These are phyloP conservation scores for Euthynnus affinis DNA, from an alignment of 2,797 vertebrate genomes.

Conservation along the genomic window DNA sequence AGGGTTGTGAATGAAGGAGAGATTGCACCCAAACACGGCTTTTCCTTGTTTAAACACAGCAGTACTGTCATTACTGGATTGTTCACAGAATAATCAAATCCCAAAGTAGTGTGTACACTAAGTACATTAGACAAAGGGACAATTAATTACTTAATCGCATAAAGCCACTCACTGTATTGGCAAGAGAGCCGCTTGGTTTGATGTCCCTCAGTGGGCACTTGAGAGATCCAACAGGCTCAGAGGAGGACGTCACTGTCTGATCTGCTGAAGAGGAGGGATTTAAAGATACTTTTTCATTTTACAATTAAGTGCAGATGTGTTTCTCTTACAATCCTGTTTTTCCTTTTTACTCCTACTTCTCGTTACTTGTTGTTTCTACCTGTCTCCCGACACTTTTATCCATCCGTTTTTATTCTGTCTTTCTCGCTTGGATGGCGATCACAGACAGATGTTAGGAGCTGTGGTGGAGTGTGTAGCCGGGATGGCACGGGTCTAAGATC, in stretches of 20 bases:
- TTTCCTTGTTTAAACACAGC: constrained; percentile 25
- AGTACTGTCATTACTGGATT: constrained; percentile 35
- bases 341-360: not conserved
- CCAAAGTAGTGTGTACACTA: constrained; percentile 36
- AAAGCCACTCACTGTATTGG: constrained; percentile 46
- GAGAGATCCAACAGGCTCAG: constrained; percentile 33
- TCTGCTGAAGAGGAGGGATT: not conserved
- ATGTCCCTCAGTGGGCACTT: constrained; percentile 31
- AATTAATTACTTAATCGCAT: constrained; percentile 61
- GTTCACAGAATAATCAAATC: constrained; percentile 39
- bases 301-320: not conserved
- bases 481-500: constrained; percentile 68
- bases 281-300: not conserved
- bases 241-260: constrained; percentile 21
- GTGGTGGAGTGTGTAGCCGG: constrained; percentile 7
- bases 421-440: constrained; percentile 14
- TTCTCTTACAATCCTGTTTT: not conserved
- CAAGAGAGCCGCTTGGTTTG: constrained; percentile 31
- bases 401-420: not conserved
- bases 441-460: constrained; percentile 49
- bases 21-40: not conserved
- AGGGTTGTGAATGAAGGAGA: not conserved
- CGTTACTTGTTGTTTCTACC: not conserved
- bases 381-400: not conserved
- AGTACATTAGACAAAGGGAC: constrained; percentile 59